A percentile compares a stretch with the other conserved stretches of the same genome.
phyloP scores from a whole-genome alignment of 37 sponge, comb jelly and placozoan genomes.

The Hormiphora californensis region DNA sequence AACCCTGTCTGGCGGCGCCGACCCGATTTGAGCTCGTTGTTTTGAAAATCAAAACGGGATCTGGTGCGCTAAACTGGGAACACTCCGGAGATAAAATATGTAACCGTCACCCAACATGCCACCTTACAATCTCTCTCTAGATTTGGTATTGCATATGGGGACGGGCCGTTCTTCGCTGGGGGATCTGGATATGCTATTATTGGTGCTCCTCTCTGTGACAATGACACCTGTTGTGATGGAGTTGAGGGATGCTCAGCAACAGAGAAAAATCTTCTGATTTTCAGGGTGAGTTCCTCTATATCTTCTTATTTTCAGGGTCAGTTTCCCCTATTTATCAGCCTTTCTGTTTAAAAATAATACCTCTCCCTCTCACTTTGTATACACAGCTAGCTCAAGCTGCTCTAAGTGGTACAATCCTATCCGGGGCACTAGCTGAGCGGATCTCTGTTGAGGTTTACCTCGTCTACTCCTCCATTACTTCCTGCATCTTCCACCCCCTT shows the following conservation, averaged over 20 bases:
- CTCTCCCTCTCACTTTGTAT: neutral
- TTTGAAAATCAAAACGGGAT: too few species aligned
- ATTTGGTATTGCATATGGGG: neutral
- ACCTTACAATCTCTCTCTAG: neutral
- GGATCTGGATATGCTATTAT: neutral
- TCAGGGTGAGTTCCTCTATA: neutral
- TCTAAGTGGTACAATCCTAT: neutral
- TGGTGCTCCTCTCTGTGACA: neutral
- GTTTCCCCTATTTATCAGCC: too few species aligned
- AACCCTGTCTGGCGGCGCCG: too few species aligned
- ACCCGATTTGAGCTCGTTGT: too few species aligned
- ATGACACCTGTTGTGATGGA: too few species aligned
- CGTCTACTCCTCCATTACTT: neutral
- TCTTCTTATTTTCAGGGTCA: too few species aligned
- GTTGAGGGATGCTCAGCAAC: neutral
- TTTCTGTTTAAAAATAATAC: too few species aligned
- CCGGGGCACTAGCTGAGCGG: neutral
- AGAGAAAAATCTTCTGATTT: neutral
- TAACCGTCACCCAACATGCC: too few species aligned
- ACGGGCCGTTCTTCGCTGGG: neutral
- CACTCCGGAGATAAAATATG: too few species aligned
- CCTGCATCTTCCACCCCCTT: constrained; percentile 3
- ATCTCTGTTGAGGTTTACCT: neutral
- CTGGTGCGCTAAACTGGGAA: too few species aligned
- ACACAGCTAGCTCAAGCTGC: neutral